Percentiles rank a stretch among this genome's conserved stretches.
Evolutionary conservation across 2,113 vertebrate species (phyloP).

Genomic region (Phocoena phocoena): DNA sequence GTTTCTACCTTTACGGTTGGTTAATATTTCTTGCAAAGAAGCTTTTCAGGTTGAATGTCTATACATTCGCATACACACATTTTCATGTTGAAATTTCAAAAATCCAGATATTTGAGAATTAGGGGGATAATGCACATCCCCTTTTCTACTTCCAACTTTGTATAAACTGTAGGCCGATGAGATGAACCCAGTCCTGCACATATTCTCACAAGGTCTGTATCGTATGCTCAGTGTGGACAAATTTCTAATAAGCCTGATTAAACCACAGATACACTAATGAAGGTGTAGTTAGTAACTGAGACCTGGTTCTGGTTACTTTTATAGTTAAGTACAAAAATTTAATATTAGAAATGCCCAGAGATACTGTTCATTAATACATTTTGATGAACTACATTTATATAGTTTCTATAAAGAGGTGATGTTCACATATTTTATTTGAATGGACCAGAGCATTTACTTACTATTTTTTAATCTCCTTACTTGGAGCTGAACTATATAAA

Average conservation of each 20-base stretch:
- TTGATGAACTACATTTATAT: background rate
- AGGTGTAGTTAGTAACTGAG: background rate
- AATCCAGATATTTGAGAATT: conserved; percentile 3
- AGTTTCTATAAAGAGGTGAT: background rate
- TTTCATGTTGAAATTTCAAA: conserved; percentile 33
- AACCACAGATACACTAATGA: background rate
- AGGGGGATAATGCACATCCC: background rate
- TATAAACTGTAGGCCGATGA: background rate
- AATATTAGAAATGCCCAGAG: conserved; percentile 26
- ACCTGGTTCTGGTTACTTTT: background rate
- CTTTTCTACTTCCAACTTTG: background rate
- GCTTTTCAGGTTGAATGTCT: conserved; percentile 8
- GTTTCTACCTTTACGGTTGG: conserved; percentile 2
- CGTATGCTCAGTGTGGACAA: background rate
- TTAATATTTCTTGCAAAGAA: conserved; percentile 7
- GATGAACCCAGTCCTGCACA: background rate
- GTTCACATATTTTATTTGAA: conserved; percentile 13
- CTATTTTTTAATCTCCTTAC: background rate
- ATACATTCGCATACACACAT: background rate
- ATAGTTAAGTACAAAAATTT: conserved; percentile 26
- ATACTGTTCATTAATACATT: background rate
- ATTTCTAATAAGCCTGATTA: conserved; percentile 34
- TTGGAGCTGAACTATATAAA: background rate
- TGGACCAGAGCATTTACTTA: background rate
- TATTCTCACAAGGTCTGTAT: background rate